Evolutionary conservation across 2,113 vertebrate genomes (phyloP).

Genomic region (Diadophis punctatus): DNA sequence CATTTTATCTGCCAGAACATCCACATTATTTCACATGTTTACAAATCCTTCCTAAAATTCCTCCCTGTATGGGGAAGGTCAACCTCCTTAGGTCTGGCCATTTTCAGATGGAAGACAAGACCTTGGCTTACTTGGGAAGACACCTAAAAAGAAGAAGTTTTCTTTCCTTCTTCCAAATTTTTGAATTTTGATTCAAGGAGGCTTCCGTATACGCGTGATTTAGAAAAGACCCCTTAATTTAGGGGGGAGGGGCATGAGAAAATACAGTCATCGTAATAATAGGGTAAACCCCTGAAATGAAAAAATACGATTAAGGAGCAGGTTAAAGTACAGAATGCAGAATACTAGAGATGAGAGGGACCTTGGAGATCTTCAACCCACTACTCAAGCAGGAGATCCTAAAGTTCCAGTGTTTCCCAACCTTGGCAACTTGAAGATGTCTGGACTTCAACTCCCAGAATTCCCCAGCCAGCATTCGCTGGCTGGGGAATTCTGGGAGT

Average conservation of each 20-base stretch:
- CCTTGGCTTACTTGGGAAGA: neutral
- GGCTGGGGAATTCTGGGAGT: too few relatives aligned
- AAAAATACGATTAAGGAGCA: slow-evolving; percentile 31
- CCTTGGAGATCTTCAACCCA: neutral
- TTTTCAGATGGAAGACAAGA: neutral
- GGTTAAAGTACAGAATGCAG: neutral
- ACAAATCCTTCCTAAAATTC: neutral
- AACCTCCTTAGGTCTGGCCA: neutral
- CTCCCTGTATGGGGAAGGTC: neutral
- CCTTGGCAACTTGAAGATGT: too few relatives aligned
- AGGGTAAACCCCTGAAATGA: slow-evolving; percentile 28
- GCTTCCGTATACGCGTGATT: neutral
- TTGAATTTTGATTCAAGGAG: neutral
- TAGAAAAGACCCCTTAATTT: neutral
- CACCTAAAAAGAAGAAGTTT: neutral
- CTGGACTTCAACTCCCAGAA: too few relatives aligned
- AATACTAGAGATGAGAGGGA: neutral
- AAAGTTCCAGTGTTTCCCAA: too few relatives aligned
- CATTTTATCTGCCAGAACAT: neutral
- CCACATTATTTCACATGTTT: neutral
- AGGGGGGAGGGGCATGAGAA: neutral
- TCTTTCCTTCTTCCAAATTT: neutral
- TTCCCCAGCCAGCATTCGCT: too few relatives aligned
- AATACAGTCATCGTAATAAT: slow-evolving; percentile 36
- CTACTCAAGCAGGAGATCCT: neutral